Percentiles rank a stretch among this genome's conserved stretches.
Conservation (phyloP, 2,888 invertebrate species). For the Cetonia aurata region DNA sequence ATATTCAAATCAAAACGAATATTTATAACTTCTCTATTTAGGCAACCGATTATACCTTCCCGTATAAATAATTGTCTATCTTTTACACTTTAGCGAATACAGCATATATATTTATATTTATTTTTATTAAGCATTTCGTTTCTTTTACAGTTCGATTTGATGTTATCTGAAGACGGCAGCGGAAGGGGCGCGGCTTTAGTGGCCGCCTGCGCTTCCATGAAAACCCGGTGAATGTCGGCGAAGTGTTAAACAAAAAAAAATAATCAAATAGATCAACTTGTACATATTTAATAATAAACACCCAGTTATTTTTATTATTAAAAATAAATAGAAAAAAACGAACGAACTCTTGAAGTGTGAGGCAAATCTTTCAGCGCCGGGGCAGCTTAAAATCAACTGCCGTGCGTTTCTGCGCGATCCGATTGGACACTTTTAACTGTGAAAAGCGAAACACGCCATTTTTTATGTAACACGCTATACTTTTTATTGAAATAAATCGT, state of each 20-base stretch:
- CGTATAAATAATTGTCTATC: no score
- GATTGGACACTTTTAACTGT: no score
- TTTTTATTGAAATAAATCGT: no score
- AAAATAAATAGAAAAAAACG: background rate
- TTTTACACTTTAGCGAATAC: no score
- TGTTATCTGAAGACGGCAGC: conserved; percentile 96
- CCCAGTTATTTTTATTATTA: conserved; percentile 20
- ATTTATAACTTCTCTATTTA: no score
- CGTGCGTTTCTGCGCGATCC: no score
- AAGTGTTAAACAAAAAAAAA: no score
- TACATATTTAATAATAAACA: conserved; percentile 36
- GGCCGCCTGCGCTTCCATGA: conserved; percentile 88
- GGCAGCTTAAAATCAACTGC: conserved; percentile 45
- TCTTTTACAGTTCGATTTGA: conserved; percentile 84
- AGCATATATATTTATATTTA: no score
- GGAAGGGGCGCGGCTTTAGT: conserved; percentile 97
- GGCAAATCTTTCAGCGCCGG: conserved; percentile 42
- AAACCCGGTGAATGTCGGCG: conserved; percentile 65
- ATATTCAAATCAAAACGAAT: no score
- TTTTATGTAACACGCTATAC: no score
- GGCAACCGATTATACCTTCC: no score
- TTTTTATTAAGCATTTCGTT: conserved; percentile 4
- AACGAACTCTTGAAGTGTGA: background rate
- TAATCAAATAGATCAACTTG: conserved; percentile 21
- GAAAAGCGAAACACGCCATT: no score